A percentile compares a stretch with the other conserved stretches of the same genome.
Conservation (phyloP, 2,888 invertebrate genomes). For the Odontocolon sp. region DNA sequence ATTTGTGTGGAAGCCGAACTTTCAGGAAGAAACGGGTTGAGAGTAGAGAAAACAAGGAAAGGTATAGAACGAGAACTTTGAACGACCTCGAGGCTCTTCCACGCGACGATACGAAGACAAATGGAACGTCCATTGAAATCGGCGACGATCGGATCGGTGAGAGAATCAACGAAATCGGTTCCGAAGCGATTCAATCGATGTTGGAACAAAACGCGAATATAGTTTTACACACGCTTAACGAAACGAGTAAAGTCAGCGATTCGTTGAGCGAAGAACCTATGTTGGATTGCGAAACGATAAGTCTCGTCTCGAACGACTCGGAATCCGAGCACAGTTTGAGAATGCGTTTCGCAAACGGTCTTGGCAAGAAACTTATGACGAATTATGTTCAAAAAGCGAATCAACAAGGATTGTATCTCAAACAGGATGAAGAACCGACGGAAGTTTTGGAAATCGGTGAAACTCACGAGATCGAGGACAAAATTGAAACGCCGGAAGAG, state of each 20-base stretch:
- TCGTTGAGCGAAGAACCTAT: constrained; percentile 81
- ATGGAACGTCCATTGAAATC: neutral
- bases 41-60: constrained; percentile 85
- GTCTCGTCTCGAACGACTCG: constrained; percentile 88
- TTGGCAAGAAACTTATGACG: constrained; percentile 64
- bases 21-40: constrained; percentile 63
- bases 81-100: constrained; percentile 78
- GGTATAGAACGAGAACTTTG: constrained; percentile 88
- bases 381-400: constrained; percentile 50
- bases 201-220: constrained; percentile 84
- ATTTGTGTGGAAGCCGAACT: constrained; percentile 64
- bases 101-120: neutral
- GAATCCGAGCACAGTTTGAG: constrained; percentile 85
- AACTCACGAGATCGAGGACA: constrained; percentile 47
- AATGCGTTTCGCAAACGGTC: constrained; percentile 70
- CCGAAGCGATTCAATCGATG: constrained; percentile 80
- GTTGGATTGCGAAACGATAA: constrained; percentile 85
- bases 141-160: constrained; percentile 4
- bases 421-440: constrained; percentile 26
- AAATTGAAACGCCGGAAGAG: constrained; percentile 51
- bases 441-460: constrained; percentile 22
- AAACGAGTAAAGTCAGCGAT: constrained; percentile 80
- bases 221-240: constrained; percentile 82
- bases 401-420: constrained; percentile 6
- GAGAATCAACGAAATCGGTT: constrained; percentile 2